Conservation (phyloP, 2,888 invertebrate species). For the Rhingia rostrata region DNA sequence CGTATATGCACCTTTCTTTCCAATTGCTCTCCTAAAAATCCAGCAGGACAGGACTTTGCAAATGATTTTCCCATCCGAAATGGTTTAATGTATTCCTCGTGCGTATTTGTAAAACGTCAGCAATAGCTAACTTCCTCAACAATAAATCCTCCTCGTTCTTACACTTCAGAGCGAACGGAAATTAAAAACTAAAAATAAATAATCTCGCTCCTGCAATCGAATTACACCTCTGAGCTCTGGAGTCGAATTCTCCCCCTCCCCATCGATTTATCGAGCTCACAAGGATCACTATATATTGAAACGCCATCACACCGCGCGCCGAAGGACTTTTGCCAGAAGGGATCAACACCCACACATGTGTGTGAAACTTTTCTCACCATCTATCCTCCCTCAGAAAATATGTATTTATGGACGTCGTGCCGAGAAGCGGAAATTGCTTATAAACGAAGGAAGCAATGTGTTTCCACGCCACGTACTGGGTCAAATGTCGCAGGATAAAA, state of each 20-base stretch:
- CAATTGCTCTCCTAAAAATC: too few species aligned
- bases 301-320: slow-evolving; percentile 17
- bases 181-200: slow-evolving; percentile 74
- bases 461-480: slow-evolving; percentile 67
- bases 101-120: background rate
- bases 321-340: slow-evolving; percentile 58
- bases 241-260: slow-evolving; percentile 22
- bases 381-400: background rate
- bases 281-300: slow-evolving; percentile 50
- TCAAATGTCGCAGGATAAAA: slow-evolving; percentile 70
- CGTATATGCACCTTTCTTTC: too few species aligned
- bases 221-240: slow-evolving; percentile 49
- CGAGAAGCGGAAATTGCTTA: slow-evolving; percentile 74
- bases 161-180: slow-evolving; percentile 51
- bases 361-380: slow-evolving; percentile 12
- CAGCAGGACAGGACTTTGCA: too few species aligned
- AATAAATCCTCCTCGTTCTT: slow-evolving; percentile 27
- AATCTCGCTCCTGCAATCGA: slow-evolving; percentile 51
- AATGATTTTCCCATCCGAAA: too few species aligned
- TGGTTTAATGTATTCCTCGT: too few species aligned
- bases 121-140: background rate
- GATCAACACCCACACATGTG: slow-evolving; percentile 21
- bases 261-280: slow-evolving; percentile 67
- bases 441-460: slow-evolving; percentile 72
- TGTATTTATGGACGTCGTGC: slow-evolving; percentile 67